Conservation (phyloP, 1,140 invertebrate species). For the Pseudomyrmex pallidus region DNA sequence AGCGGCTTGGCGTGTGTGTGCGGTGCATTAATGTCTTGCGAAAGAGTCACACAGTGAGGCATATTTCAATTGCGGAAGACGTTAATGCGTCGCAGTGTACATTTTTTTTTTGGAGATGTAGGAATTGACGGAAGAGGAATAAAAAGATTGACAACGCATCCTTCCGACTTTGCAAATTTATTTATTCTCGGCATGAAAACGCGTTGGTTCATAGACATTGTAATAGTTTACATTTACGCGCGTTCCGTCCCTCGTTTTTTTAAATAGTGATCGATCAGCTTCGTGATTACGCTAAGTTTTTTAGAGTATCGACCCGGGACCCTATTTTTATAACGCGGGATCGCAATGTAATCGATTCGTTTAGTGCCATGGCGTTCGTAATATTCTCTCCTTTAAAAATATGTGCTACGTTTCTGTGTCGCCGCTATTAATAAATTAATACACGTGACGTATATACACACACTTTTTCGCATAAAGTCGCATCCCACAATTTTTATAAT, state of each 20-base stretch:
- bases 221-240: slow-evolving; percentile 64
- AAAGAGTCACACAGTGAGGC: too few species aligned
- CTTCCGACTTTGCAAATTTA: slow-evolving; percentile 73
- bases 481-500: slow-evolving; percentile 44
- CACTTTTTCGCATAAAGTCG: slow-evolving; percentile 52
- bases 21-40: too few species aligned
- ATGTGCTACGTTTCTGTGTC: slow-evolving; percentile 72
- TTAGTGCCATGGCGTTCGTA: slow-evolving; percentile 70
- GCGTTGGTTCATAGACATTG: slow-evolving; percentile 73
- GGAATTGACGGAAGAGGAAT: neutral
- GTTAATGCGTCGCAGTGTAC: too few species aligned
- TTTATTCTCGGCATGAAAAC: slow-evolving; percentile 75
- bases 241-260: slow-evolving; percentile 55
- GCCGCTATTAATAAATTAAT: slow-evolving; percentile 70
- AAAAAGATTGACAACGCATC: slow-evolving; percentile 46
- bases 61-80: too few species aligned
- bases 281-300: slow-evolving; percentile 68
- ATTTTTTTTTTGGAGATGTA: too few species aligned
- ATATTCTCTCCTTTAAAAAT: slow-evolving; percentile 71
- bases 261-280: slow-evolving; percentile 64
- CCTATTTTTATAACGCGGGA: slow-evolving; percentile 68
- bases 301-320: slow-evolving; percentile 65
- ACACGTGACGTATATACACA: slow-evolving; percentile 67
- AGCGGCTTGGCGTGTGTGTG: too few species aligned
- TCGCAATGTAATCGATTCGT: slow-evolving; percentile 59